A percentile compares a stretch with the other conserved stretches of the same genome.
Evolutionary conservation across 92 coral and sea anemone species (phyloP).

Genomic region (Palythoa caribaeorum): DNA sequence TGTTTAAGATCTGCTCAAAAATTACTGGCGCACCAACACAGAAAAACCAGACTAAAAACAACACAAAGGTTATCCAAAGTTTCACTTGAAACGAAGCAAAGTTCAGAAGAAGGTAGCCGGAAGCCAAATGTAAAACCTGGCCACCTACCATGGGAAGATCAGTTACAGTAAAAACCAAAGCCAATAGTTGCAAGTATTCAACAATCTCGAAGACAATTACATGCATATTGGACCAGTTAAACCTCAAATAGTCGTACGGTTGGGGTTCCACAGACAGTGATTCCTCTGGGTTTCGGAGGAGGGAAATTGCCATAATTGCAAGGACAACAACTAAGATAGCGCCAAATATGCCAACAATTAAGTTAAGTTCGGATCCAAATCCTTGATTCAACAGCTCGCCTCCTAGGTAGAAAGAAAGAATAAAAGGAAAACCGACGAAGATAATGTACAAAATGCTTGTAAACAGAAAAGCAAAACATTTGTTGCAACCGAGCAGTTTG

Average conservation of each 20-base stretch:
- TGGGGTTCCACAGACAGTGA: conserved; percentile 71
- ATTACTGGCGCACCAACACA: conserved; percentile 96
- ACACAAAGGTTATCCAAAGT: conserved; percentile 79
- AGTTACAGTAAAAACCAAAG: conserved; percentile 81
- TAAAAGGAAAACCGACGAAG: conserved; percentile 89
- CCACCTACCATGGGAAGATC: conserved; percentile 93
- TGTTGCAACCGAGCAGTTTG: conserved; percentile 68
- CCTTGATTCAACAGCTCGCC: conserved; percentile 61
- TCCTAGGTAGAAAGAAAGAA: conserved; percentile 77
- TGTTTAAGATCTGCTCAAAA: conserved; percentile 84
- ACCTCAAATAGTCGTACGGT: conserved; percentile 91
- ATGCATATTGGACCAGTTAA: conserved; percentile 96
- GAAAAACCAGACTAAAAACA: conserved; percentile 90
- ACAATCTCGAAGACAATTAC: conserved; percentile 89
- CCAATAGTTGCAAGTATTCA: conserved; percentile 90
- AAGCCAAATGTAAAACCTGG: conserved; percentile 62
- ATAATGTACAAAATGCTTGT: conserved; percentile 71
- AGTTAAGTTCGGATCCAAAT: conserved; percentile 57
- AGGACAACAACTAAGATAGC: conserved; percentile 67
- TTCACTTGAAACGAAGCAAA: conserved; percentile 92
- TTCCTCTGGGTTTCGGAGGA: conserved; percentile 67
- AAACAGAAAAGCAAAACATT: conserved; percentile 63
- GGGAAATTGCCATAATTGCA: conserved; percentile 70
- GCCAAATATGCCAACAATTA: conserved; percentile 78
- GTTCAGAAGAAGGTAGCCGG: conserved; percentile 83